Conservation (phyloP, 2,888 invertebrate genomes). For the Cylindroiulus punctatus region DNA sequence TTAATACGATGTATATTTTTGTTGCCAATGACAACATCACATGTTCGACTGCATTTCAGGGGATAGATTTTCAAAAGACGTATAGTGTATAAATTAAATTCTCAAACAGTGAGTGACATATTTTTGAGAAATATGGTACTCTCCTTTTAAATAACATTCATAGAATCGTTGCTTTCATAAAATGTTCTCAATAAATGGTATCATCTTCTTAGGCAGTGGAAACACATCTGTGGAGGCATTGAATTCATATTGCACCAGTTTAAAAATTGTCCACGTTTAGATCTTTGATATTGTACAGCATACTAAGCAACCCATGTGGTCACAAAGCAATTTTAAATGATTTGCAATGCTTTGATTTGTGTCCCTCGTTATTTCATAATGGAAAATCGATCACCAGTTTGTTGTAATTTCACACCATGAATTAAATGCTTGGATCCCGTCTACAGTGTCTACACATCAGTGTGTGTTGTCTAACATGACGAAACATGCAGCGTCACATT, state of each 20-base stretch:
- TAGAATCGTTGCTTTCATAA: not conserved
- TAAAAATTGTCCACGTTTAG: too few relatives aligned
- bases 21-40: not conserved
- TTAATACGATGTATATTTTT: not conserved
- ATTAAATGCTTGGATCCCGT: too few relatives aligned
- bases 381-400: not conserved
- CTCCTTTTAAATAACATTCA: not conserved
- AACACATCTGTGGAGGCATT: not conserved
- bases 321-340: not conserved
- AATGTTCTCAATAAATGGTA: not conserved
- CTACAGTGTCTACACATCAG: too few relatives aligned
- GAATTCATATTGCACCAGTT: not conserved
- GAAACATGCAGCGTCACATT: too few relatives aligned
- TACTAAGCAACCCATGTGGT: not conserved
- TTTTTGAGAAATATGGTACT: not conserved
- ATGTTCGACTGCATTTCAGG: slow-evolving; percentile 5
- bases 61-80: not conserved
- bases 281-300: not conserved
- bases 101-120: not conserved
- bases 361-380: not conserved
- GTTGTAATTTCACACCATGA: too few relatives aligned
- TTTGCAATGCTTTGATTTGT: slow-evolving; percentile 16
- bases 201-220: not conserved
- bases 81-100: not conserved
- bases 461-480: too few relatives aligned